phyloP scores from a whole-genome alignment of 2,888 invertebrate species.

The Agrotis clavis region DNA sequence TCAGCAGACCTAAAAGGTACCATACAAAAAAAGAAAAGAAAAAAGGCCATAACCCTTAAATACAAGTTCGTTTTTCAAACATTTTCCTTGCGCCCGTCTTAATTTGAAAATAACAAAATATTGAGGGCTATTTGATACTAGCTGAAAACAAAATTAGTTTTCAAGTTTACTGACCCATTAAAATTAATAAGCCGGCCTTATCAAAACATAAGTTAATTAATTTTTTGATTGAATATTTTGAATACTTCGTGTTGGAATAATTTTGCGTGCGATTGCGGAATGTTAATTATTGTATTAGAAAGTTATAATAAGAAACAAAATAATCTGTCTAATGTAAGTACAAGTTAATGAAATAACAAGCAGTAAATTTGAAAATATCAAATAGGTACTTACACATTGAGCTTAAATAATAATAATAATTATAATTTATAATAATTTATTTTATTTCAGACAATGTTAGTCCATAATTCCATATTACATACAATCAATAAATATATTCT shows the following conservation, averaged over 20 bases:
- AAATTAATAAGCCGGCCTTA: constrained; percentile 62
- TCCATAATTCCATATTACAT: too few species aligned
- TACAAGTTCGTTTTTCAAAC: not conserved
- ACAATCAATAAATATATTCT: too few species aligned
- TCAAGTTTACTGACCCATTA: constrained; percentile 64
- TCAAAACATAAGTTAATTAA: constrained; percentile 63
- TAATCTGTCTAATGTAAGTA: not conserved
- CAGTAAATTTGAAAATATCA: too few species aligned
- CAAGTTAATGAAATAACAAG: too few species aligned
- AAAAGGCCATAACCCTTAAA: not conserved
- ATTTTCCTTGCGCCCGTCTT: constrained; percentile 8
- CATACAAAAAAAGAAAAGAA: too few species aligned
- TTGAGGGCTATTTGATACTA: constrained; percentile 44
- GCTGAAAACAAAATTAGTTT: constrained; percentile 57
- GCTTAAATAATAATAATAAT: too few species aligned
- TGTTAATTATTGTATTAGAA: constrained; percentile 23
- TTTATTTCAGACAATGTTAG: too few species aligned
- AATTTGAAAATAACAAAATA: constrained; percentile 47
- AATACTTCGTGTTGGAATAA: constrained; percentile 42
- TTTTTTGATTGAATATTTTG: constrained; percentile 63
- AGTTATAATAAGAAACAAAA: not conserved
- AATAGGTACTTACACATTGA: too few species aligned
- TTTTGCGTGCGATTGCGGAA: constrained; percentile 27
- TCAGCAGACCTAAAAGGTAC: too few species aligned
- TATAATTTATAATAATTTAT: too few species aligned